Base-by-base conservation (phyloP, 2,797 vertebrate genomes). In the Hippocampus kuda region DNA sequence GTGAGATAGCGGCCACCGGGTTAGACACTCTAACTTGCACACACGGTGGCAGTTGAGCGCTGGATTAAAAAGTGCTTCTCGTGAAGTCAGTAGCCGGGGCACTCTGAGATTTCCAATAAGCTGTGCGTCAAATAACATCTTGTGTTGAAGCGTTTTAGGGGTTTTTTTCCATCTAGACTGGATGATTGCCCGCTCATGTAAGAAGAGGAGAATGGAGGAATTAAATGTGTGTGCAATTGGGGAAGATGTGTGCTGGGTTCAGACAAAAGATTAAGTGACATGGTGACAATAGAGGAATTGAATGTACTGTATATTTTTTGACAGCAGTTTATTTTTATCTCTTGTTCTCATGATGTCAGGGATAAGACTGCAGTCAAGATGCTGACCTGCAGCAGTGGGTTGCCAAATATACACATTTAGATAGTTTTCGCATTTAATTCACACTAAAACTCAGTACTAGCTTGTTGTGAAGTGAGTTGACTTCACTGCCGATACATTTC, bases 81-180 rank as follows among this genome's bases (percentile, higher is more conserved):
- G 88, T 87, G 81, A 86, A 87, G 80, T 87, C 73, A 65, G 85
- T 80, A 84, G 84, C 84, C 83, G 72, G 81, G 75, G 89, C 88
- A 82, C 87, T 79, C 82, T 72, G 81, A 81, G 89, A 89, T 90
- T 90, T 87, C 87, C 83, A 90, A 90, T 91, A 86, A 91, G 87
- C 84, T 77, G 76, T 81, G 83, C 83, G 83, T 87, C 84, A 89
- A 90, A 86, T 85, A 86, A 76, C 79, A 67, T 84, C 80, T 83
- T 88, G 79, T 80, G 79, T 84, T 81, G 82, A 70, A 57, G 81
- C 74, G 61, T 77, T 54, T 12, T 16, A 80, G 73, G 27, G 2
- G 2, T 64, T 76, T 79, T 70, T 77, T 80, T 70, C 76, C 72
- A 78, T 72, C 72, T 22, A 65, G 72, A 70, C 70, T 74, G 67